Percentiles rank a stretch among this genome's conserved stretches.
Conservation (phyloP, 2,797 vertebrate species). For the Valencia hispanica region DNA sequence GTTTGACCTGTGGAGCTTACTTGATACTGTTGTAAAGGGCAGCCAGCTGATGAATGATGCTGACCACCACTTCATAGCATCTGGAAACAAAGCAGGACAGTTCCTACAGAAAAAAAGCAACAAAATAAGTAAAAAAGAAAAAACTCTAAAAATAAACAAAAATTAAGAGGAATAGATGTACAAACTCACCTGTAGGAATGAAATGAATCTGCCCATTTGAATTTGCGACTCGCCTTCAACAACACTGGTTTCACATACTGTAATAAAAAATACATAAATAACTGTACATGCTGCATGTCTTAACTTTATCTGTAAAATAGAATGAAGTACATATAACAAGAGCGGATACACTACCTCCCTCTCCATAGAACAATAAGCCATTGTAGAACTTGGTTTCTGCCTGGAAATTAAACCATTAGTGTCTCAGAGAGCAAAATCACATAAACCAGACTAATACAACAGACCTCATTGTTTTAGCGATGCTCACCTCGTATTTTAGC, state of each 20-base stretch:
- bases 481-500: conserved; percentile 94
- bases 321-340: background rate
- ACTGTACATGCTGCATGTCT: fast-evolving
- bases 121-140: conserved; percentile 4
- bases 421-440: background rate
- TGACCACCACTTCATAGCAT: conserved; percentile 96
- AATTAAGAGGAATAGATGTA: background rate
- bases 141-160: background rate
- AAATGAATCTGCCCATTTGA: conserved; percentile 98
- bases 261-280: conserved; percentile 31
- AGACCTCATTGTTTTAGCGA: background rate
- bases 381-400: conserved; percentile 99
- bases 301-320: conserved; percentile 4
- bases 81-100: conserved; percentile 96
- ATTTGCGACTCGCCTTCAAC: conserved; percentile 96
- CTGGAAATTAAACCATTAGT: conserved; percentile 69
- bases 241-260: conserved; percentile 91
- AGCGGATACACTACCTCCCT: conserved; percentile 88
- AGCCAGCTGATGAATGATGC: conserved; percentile 94
- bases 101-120: conserved; percentile 79
- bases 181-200: conserved; percentile 91
- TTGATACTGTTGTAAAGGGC: conserved; percentile 96
- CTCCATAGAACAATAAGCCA: conserved; percentile 96
- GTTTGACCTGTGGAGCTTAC: conserved; percentile 62
- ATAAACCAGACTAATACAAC: background rate